These are phyloP conservation scores for Prinia subflava DNA, from an alignment of 2,113 vertebrate species.

Conservation along the genomic window DNA sequence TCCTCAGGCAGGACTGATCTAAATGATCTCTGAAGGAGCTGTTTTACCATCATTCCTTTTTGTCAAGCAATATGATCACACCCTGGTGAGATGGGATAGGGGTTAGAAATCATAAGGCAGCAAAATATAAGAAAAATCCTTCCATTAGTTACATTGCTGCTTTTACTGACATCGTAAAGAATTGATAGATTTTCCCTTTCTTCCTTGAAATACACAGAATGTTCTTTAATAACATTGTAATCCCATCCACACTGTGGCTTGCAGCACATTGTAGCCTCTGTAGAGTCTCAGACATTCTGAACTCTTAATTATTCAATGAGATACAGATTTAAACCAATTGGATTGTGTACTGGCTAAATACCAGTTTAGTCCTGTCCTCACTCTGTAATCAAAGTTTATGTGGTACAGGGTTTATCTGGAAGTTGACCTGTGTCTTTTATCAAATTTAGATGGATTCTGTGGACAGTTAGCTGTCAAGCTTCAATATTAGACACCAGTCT, in stretches of 20 bases:
- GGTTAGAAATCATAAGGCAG: background rate
- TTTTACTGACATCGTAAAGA: background rate
- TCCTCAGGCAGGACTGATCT: background rate
- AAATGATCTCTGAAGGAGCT: background rate
- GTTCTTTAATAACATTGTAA: background rate
- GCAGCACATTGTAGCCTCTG: background rate
- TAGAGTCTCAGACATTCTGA: background rate
- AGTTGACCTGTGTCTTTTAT: conserved; percentile 1
- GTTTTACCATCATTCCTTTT: background rate
- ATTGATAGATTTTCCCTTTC: background rate
- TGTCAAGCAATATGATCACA: background rate
- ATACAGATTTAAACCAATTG: conserved; percentile 44
- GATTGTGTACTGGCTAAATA: background rate
- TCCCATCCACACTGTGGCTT: background rate
- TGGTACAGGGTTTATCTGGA: conserved; percentile 13
- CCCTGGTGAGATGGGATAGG: background rate
- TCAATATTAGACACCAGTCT: background rate
- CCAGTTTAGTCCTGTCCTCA: background rate
- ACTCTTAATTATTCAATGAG: conserved; percentile 34
- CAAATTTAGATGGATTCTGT: background rate
- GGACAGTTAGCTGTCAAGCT: background rate
- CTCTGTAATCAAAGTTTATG: background rate
- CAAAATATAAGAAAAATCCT: background rate
- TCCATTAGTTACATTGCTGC: background rate
- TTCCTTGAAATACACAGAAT: background rate